Base-by-base conservation (phyloP, 2,888 invertebrate genomes). In the Trimorus sp. region DNA sequence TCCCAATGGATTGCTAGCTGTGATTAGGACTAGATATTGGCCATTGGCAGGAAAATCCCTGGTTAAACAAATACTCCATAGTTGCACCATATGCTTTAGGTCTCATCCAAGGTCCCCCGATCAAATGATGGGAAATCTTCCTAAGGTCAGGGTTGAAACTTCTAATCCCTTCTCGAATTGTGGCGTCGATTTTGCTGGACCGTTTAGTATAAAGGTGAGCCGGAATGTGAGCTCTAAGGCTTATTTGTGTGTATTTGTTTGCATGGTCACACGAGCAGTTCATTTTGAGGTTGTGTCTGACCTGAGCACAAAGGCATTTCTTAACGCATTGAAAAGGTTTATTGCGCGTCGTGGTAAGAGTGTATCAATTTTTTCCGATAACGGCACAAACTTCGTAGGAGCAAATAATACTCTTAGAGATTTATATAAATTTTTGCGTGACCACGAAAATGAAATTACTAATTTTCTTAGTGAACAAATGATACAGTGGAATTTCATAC, bases 401-500 rank as follows among this genome's bases (percentile, higher is more conserved):
- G 60, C 60, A 8, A 60, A 60, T 16, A 60, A 60, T 4, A 0
- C 6, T 42, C 1, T 49, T 0, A 42, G 14, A 15, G 40, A 42
- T 7, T 11, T 42, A 2, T 16, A 51, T 14, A 4, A 36, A 3
- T 26, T 69, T 37, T 12, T 58, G 15, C 0, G 0, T n/a, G 8
- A 37, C 12, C 14, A 49, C 37, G 1, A 38, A 37, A 11, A 36
- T 2, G 8, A 49, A 38, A 38, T 65, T 1, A 7, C 11, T 0
- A 48, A 59, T 16, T 37, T 60, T 16, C n/a, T 49, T 1, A 5
- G 9, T 1, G 15, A 54, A 45, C 36, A 79, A 11, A n/a, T 16
- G 1, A 79, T 82, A 8, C 12, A 40, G 7, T 82, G 84, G 75
- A 66, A 54, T 42, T 84, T 82, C 11, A 79, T 45, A 36, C n/a